Evolutionary conservation across 1,140 invertebrate genomes (phyloP).

Genomic region (Drosophila elegans): DNA sequence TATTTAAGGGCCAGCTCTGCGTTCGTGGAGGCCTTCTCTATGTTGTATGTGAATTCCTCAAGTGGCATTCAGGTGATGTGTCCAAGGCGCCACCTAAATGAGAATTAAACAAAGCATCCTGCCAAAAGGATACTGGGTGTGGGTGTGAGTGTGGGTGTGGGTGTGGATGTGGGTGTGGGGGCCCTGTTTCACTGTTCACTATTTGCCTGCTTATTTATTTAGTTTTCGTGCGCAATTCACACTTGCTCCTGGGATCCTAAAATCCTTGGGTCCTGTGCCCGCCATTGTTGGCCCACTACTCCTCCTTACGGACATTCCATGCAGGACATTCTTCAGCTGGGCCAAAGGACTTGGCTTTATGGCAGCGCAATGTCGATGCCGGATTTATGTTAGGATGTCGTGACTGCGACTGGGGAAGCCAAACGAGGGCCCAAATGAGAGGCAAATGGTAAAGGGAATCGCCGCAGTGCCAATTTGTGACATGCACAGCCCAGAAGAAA

Average conservation of each 20-base stretch:
- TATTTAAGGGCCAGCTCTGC: conserved; percentile 51
- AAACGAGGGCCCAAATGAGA: conserved; percentile 37
- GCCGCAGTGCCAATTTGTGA: conserved; percentile 71
- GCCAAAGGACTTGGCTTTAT: conserved; percentile 19
- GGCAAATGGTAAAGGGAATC: conserved; percentile 47
- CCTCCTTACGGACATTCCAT: conserved; percentile 6
- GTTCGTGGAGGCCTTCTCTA: conserved; percentile 31
- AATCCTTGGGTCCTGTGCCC: conserved; percentile 29
- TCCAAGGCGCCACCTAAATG: conserved; percentile 64
- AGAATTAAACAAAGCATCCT: conserved; percentile 76
- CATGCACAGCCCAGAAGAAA: conserved; percentile 61
- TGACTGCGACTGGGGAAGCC: conserved; percentile 46
- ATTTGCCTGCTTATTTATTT: conserved; percentile 59
- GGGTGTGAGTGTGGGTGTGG: neutral
- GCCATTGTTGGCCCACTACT: conserved; percentile 29
- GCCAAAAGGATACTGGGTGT: conserved; percentile 10
- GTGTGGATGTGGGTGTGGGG: neutral
- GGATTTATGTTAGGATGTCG: conserved; percentile 73
- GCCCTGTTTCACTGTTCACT: neutral
- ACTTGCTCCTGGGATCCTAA: conserved; percentile 40
- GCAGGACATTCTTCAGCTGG: conserved; percentile 23
- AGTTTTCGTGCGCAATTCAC: conserved; percentile 56
- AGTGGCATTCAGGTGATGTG: conserved; percentile 37
- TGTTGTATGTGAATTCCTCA: conserved; percentile 21
- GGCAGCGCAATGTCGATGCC: conserved; percentile 48